These are phyloP conservation scores for Hephaestus fuliginosus DNA, from an alignment of 2,797 vertebrate genomes.

Conservation along the genomic window DNA sequence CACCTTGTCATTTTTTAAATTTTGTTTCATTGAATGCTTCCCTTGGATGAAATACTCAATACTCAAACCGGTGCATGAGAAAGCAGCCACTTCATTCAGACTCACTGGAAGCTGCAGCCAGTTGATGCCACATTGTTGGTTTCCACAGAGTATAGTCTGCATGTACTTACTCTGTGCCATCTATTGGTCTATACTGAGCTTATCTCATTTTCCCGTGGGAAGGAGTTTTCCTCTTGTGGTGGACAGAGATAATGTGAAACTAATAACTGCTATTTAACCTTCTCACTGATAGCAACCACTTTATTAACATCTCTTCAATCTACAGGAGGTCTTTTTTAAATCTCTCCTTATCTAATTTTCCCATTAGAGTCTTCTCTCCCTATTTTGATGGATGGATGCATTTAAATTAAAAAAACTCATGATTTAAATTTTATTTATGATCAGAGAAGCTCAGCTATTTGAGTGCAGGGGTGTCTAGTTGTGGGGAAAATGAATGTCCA, in stretches of 20 bases:
- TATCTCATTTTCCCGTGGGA: constrained; percentile 16
- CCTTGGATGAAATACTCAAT: not conserved
- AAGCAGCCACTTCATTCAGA: constrained; percentile 17
- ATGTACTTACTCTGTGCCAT: constrained; percentile 16
- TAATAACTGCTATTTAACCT: constrained; percentile 28
- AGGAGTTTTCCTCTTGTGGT: constrained; percentile 5
- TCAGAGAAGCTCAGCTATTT: constrained; percentile 30
- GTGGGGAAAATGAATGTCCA: constrained; percentile 27
- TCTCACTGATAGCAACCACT: not conserved
- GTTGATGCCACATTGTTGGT: not conserved
- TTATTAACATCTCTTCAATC: constrained; percentile 18
- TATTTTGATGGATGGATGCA: not conserved
- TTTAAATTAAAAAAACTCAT: not conserved
- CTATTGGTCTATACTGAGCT: not conserved
- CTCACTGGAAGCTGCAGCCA: constrained; percentile 10
- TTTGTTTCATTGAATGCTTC: not conserved
- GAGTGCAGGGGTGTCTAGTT: not conserved
- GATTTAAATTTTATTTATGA: constrained; percentile 39
- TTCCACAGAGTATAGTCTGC: constrained; percentile 13
- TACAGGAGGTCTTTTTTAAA: constrained; percentile 11
- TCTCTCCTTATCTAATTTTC: constrained; percentile 6
- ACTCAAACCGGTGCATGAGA: not conserved
- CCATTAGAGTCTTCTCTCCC: not conserved
- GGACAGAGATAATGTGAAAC: constrained; percentile 21
- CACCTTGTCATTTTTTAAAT: not conserved